A percentile compares a stretch with the other conserved stretches of the same genome.
Evolutionary conservation across 2,113 vertebrate genomes (phyloP).

Genomic region (Sorex araneus): DNA sequence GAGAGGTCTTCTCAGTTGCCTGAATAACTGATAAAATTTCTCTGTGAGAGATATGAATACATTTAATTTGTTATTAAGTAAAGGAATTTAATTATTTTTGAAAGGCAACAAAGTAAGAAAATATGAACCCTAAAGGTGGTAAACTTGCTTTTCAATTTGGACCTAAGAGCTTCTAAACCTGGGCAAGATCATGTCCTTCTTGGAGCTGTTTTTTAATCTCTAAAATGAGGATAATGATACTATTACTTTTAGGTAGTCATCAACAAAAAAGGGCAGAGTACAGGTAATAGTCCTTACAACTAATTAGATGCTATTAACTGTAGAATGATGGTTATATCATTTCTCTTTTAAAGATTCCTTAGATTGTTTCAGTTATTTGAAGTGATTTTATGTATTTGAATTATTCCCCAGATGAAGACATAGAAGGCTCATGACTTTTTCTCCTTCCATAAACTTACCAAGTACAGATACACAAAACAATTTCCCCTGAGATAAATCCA

Average conservation of each 20-base stretch:
- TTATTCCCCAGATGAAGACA: neutral
- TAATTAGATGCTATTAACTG: neutral
- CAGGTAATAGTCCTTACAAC: neutral
- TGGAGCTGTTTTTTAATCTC: neutral
- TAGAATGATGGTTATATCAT: neutral
- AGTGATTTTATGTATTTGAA: neutral
- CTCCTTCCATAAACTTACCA: neutral
- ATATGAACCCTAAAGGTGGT: neutral
- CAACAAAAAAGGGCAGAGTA: neutral
- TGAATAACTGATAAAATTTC: slow-evolving; percentile 45
- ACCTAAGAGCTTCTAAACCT: neutral
- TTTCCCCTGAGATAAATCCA: neutral
- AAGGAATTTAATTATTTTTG: slow-evolving; percentile 26
- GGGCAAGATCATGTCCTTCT: neutral
- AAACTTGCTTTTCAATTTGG: neutral
- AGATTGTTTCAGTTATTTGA: slow-evolving; percentile 4
- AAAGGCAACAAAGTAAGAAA: slow-evolving; percentile 16
- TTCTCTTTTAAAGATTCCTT: neutral
- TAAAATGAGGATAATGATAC: neutral
- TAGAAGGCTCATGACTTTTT: neutral
- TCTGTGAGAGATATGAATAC: neutral
- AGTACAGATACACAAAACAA: neutral
- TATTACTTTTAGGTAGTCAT: neutral
- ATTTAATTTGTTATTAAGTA: slow-evolving; percentile 12
- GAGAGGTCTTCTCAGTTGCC: slow-evolving; percentile 34